Conservation (phyloP, 2,113 vertebrate species). For the Urocolius indicus region DNA sequence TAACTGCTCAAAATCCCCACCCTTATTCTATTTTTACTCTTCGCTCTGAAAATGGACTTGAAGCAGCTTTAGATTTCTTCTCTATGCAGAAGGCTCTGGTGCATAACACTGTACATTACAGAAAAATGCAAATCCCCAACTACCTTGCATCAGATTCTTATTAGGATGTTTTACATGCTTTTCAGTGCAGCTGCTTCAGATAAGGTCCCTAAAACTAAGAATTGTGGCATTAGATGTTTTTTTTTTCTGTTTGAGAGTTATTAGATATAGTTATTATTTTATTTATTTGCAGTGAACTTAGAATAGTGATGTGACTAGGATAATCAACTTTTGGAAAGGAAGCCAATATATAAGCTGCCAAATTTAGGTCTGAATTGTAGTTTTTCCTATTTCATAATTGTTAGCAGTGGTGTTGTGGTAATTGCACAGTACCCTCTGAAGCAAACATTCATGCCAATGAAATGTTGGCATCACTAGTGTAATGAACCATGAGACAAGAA, state of each 20-base stretch:
- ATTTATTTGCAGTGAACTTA: background rate
- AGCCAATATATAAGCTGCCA: background rate
- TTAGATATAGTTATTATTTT: background rate
- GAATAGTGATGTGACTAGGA: background rate
- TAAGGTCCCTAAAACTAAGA: background rate
- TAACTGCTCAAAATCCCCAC: background rate
- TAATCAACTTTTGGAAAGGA: background rate
- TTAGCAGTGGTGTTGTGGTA: background rate
- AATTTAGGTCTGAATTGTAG: background rate
- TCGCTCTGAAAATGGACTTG: background rate
- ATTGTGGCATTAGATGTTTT: background rate
- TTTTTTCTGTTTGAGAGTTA: background rate
- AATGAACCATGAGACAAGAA: background rate
- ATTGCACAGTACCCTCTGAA: background rate
- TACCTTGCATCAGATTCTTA: background rate
- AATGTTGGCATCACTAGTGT: fast-evolving
- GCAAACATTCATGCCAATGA: background rate
- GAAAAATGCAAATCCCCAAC: background rate
- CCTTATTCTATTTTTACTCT: background rate
- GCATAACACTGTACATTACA: background rate
- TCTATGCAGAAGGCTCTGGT: background rate
- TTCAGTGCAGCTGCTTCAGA: background rate
- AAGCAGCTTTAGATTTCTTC: background rate
- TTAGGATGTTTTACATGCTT: background rate
- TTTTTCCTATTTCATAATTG: background rate